Evolutionary conservation across 2,888 invertebrate species (phyloP).

Genomic region (Glyphotaelius pellucidus): DNA sequence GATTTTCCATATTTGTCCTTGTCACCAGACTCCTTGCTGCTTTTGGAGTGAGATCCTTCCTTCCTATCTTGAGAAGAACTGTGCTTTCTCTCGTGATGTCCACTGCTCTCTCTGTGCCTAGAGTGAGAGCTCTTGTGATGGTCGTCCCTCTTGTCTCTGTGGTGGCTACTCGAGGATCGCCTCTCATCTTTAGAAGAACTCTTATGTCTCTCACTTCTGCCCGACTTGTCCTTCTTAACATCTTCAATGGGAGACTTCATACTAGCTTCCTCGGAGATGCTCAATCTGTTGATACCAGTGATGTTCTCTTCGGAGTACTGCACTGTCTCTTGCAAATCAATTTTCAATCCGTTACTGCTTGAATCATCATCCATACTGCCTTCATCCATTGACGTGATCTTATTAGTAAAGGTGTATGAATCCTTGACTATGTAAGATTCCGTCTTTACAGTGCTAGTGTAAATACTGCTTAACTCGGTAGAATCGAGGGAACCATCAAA

Average conservation of each 20-base stretch:
- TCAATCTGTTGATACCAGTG: conserved; percentile 33
- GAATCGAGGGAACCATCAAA: conserved; percentile 61
- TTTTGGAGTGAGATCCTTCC: conserved; percentile 54
- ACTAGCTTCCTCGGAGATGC: conserved; percentile 39
- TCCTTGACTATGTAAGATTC: conserved; percentile 70
- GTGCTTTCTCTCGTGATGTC: conserved; percentile 62
- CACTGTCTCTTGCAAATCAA: conserved; percentile 50
- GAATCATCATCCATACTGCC: conserved; percentile 60
- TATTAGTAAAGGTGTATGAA: conserved; percentile 62
- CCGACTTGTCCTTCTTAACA: conserved; percentile 46
- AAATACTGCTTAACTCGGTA: conserved; percentile 67
- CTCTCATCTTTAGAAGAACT: conserved; percentile 70
- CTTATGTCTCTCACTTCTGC: conserved; percentile 58
- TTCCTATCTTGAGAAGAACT: conserved; percentile 63
- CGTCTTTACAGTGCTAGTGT: conserved; percentile 71
- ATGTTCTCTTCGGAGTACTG: conserved; percentile 49
- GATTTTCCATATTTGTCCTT: conserved; percentile 58
- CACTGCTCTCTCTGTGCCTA: conserved; percentile 58
- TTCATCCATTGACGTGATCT: conserved; percentile 57
- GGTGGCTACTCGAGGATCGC: conserved; percentile 69
- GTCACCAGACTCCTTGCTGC: conserved; percentile 50
- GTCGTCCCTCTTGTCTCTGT: conserved; percentile 72
- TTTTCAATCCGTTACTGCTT: conserved; percentile 57
- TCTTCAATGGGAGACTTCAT: conserved; percentile 59
- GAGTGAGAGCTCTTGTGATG: conserved; percentile 69